Base-by-base conservation (phyloP, 2,113 vertebrate genomes). In the Tursiops truncatus region DNA sequence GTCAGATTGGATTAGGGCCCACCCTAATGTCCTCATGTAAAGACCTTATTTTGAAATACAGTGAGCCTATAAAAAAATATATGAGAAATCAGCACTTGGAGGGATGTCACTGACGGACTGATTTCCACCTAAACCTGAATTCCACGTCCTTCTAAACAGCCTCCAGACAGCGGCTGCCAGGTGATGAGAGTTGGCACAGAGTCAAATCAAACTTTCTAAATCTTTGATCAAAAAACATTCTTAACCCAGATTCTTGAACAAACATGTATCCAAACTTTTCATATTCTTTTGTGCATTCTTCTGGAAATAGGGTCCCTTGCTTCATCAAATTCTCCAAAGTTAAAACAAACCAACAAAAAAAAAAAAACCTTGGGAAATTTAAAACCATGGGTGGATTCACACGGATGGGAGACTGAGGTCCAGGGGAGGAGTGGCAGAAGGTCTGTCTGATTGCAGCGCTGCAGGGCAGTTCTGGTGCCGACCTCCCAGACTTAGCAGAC, bases 381-480 rank as follows among this genome's bases (percentile, higher is more conserved):
- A 31, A 82, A 82, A 14, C 44, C 26, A 7, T 6, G 3, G 15
- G 11, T n/a, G 20, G 38, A 8, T 38, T 80, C 33, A 62, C 14
- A 62, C 5, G 0, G 36, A 23, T 11, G 4, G 18, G 44, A 33
- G 33, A 26, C 4, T 1, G 25, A 18, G 65, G 33, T 13, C 14
- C 21, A 3, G 47, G 60, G 58, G 6, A 41, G 63, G 11, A 0
- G 25, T 11, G 23, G 0, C 1, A 17, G 31, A 80, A 38, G 36
- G n/a, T 74, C 62, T 68, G 62, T 47, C n/a, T 58, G 15, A 13
- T 21, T 6, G 31, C 6, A n/a, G 28, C 18, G 28, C 73, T 62
- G 5, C 20, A 2, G 21, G 1, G 8, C 9, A 44, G 18, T 31
- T 50, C 44, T 13, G 2, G 4, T 4, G 6, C 25, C 9, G 20